A percentile compares a stretch with the other conserved stretches of the same genome.
Evolutionary conservation across 1,140 invertebrate genomes (phyloP).

Genomic region (Daktulosphaira vitifoliae): DNA sequence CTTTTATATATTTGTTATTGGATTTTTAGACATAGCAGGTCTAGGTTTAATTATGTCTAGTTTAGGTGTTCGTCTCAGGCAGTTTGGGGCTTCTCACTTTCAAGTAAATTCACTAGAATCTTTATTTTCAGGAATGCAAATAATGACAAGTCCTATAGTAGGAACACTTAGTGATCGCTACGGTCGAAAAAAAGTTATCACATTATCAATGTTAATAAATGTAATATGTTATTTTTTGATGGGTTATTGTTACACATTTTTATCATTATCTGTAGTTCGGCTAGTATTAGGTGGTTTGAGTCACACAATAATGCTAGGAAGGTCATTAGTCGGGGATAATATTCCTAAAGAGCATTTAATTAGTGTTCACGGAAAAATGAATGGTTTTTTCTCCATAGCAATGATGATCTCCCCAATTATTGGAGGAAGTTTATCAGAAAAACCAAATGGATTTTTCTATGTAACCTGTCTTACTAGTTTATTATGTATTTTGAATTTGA

Average conservation of each 20-base stretch:
- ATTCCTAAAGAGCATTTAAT: conserved; percentile 57
- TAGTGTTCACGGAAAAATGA: conserved; percentile 88
- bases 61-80: conserved; percentile 49
- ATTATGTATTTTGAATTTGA: conserved; percentile 50
- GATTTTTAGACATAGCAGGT: conserved; percentile 56
- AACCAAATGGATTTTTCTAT: conserved; percentile 51
- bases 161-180: conserved; percentile 91
- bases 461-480: conserved; percentile 45
- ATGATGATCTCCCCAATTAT: conserved; percentile 92
- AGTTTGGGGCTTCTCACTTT: conserved; percentile 54
- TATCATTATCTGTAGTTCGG: conserved; percentile 81
- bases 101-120: conserved; percentile 77
- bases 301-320: conserved; percentile 68
- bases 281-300: conserved; percentile 90
- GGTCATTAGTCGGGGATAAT: conserved; percentile 90
- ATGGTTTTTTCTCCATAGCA: conserved; percentile 90
- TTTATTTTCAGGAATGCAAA: conserved; percentile 91
- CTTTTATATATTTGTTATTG: conserved; percentile 5
- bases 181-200: conserved; percentile 75
- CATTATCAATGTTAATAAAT: conserved; percentile 63
- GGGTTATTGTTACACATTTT: conserved; percentile 75
- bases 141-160: conserved; percentile 82
- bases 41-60: conserved; percentile 58
- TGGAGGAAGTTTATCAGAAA: conserved; percentile 78
- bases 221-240: conserved; percentile 47